These are phyloP conservation scores for Drosophila trapezifrons DNA, from an alignment of 1,140 invertebrate species.

Conservation along the genomic window DNA sequence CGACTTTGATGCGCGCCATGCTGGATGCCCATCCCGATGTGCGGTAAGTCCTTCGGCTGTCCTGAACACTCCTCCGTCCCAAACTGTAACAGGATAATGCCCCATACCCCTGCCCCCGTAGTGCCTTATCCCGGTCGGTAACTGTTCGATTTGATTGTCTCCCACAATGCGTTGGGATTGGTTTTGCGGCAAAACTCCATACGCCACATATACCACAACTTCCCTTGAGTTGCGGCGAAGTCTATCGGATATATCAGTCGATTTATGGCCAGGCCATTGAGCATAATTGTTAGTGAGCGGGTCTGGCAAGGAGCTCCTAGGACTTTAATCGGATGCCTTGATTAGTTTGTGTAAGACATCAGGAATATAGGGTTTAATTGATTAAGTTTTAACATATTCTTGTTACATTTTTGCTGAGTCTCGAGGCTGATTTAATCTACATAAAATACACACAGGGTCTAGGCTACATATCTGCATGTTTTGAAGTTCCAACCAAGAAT, in stretches of 20 bases:
- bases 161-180: conserved; percentile 19
- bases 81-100: conserved; percentile 35
- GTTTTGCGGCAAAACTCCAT: conserved; percentile 9
- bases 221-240: conserved; percentile 4
- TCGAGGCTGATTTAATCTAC: too few relatives aligned
- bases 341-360: too few relatives aligned
- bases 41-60: conserved; percentile 85
- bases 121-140: neutral
- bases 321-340: neutral
- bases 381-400: too few relatives aligned
- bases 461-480: too few relatives aligned
- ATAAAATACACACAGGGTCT: too few relatives aligned
- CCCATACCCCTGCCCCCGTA: too few relatives aligned
- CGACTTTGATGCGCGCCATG: conserved; percentile 98
- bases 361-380: too few relatives aligned
- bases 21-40: conserved; percentile 99
- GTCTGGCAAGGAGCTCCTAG: neutral
- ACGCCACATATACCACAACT: conserved; percentile 1
- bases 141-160: conserved; percentile 47
- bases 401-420: too few relatives aligned
- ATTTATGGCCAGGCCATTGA: conserved; percentile 6
- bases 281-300: neutral
- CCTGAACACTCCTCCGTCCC: too few relatives aligned
- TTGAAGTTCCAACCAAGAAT: too few relatives aligned
- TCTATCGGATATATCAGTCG: conserved; percentile 10